These are phyloP conservation scores for Corydoras sp. DNA, from an alignment of 2,113 vertebrate genomes.

Conservation along the genomic window DNA sequence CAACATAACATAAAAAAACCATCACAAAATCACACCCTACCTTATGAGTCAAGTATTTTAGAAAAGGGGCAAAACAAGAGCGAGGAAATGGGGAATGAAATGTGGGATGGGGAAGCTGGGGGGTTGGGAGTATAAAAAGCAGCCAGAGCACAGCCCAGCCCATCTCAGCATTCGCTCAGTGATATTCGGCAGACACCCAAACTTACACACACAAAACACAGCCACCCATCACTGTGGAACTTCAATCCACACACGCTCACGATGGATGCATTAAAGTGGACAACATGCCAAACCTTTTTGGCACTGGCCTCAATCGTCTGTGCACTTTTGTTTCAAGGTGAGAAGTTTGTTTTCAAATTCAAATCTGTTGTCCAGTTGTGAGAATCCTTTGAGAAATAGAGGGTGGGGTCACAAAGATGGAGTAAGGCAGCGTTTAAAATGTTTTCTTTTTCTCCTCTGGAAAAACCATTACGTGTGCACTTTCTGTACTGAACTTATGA, in stretches of 20 bases:
- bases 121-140: conserved; percentile 21
- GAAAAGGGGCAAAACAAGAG: conserved; percentile 5
- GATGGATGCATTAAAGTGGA: conserved; percentile 28
- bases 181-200: too few species aligned
- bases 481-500: background rate
- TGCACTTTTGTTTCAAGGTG: conserved; percentile 27
- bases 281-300: conserved; percentile 8
- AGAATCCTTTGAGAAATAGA: conserved; percentile 8
- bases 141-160: too few species aligned
- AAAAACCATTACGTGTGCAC: conserved; percentile 15
- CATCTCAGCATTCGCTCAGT: too few species aligned
- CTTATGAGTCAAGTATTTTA: background rate
- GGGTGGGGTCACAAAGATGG: conserved; percentile 3
- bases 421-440: conserved; percentile 12
- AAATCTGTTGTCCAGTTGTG: background rate
- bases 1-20: too few species aligned
- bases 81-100: conserved; percentile 11
- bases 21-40: too few species aligned
- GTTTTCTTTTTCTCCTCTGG: conserved; percentile 1
- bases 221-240: too few species aligned
- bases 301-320: conserved; percentile 11
- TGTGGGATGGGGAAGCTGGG: conserved; percentile 20
- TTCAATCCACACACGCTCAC: background rate
- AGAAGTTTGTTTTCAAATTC: conserved; percentile 16
- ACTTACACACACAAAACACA: too few species aligned